Conservation (phyloP, 2,113 vertebrate species). For the Nansenia antarctica region DNA sequence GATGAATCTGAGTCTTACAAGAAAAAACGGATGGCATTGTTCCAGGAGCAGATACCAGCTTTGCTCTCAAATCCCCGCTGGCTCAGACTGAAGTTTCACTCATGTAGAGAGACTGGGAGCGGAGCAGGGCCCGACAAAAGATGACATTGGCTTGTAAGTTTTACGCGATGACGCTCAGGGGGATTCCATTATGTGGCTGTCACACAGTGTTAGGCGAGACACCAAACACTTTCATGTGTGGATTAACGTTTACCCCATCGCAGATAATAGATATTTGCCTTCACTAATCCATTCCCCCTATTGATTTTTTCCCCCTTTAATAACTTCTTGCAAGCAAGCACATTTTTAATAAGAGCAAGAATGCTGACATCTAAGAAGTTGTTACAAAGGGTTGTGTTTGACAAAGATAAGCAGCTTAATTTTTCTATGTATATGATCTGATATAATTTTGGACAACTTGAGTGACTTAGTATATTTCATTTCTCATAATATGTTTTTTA, state of each 20-base stretch:
- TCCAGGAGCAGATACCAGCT: constrained; percentile 64
- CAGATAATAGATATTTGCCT: constrained; percentile 80
- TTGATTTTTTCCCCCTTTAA: constrained; percentile 70
- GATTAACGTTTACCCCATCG: constrained; percentile 81
- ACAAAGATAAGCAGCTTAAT: constrained; percentile 51
- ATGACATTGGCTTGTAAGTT: constrained; percentile 78
- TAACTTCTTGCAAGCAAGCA: constrained; percentile 77
- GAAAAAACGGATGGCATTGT: constrained; percentile 58
- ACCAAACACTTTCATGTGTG: constrained; percentile 81
- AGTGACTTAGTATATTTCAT: background rate
- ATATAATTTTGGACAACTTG: constrained; percentile 6
- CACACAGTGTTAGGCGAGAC: constrained; percentile 79
- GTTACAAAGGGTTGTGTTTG: constrained; percentile 44
- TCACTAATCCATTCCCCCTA: constrained; percentile 73
- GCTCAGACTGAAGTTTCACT: constrained; percentile 72
- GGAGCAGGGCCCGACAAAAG: constrained; percentile 74
- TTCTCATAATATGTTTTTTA: too few species aligned
- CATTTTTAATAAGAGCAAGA: constrained; percentile 68
- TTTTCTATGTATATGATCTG: constrained; percentile 28
- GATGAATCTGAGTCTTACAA: constrained; percentile 53
- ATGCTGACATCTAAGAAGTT: constrained; percentile 69
- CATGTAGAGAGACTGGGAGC: constrained; percentile 62
- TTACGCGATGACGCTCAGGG: constrained; percentile 65
- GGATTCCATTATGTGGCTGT: constrained; percentile 81
- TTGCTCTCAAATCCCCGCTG: constrained; percentile 69